Percentiles rank a stretch among this genome's conserved stretches.
Evolutionary conservation across 2,797 vertebrate genomes (phyloP).

Genomic region (Salarias fasciatus): DNA sequence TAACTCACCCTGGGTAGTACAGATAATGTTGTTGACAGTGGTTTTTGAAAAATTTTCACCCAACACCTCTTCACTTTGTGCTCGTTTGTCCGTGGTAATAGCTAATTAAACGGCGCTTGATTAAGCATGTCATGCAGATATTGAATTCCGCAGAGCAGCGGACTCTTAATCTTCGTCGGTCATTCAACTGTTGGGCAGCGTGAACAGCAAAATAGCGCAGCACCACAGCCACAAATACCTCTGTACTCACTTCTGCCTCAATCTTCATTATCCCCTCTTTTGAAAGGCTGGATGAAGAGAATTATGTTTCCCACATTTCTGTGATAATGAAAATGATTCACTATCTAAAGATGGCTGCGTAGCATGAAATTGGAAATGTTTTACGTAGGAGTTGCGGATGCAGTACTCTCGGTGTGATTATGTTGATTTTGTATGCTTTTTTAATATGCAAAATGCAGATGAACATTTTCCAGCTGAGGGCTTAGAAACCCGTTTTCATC

Average conservation of each 20-base stretch:
- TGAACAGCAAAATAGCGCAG: slow-evolving; percentile 22
- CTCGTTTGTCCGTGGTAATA: slow-evolving; percentile 47
- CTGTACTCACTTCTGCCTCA: slow-evolving; percentile 50
- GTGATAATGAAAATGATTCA: slow-evolving; percentile 74
- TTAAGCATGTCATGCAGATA: slow-evolving; percentile 23
- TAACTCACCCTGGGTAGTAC: too few relatives aligned
- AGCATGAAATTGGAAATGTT: slow-evolving; percentile 78
- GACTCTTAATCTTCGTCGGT: slow-evolving; percentile 21
- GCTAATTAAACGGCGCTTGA: slow-evolving; percentile 42
- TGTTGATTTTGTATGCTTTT: slow-evolving; percentile 70
- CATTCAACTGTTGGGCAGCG: slow-evolving; percentile 26
- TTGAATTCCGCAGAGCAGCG: slow-evolving; percentile 16
- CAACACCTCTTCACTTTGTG: slow-evolving; percentile 22
- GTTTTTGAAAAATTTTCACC: slow-evolving; percentile 1
- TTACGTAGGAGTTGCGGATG: slow-evolving; percentile 69
- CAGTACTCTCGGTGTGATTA: slow-evolving; percentile 54
- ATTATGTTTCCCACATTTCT: slow-evolving; percentile 59
- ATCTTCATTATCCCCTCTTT: slow-evolving; percentile 65
- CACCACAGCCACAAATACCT: slow-evolving; percentile 20
- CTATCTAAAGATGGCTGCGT: slow-evolving; percentile 70
- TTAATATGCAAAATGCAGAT: slow-evolving; percentile 68
- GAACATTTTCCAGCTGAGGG: too few relatives aligned
- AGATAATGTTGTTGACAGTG: neutral
- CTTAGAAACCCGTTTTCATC: slow-evolving; percentile 20
- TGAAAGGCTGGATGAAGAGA: slow-evolving; percentile 62